Percentiles rank a stretch among this genome's conserved stretches.
Evolutionary conservation across 2,113 vertebrate species (phyloP).

Genomic region (Indicator indicator): DNA sequence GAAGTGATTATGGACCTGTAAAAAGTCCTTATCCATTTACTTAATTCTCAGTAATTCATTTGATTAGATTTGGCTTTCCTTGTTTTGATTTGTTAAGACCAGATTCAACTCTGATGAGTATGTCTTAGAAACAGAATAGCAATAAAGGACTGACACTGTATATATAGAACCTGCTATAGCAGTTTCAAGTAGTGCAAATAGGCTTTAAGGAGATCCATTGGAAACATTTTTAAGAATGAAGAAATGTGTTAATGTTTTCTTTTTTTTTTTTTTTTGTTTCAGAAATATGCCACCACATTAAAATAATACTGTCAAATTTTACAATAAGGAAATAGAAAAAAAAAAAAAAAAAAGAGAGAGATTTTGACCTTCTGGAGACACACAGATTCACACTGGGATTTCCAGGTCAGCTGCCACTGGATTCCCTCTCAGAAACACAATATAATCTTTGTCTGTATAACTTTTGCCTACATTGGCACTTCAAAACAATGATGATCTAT

Average conservation of each 20-base stretch:
- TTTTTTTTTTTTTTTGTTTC: not conserved
- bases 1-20: not conserved
- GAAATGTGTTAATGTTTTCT: not conserved
- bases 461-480: not conserved
- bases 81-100: not conserved
- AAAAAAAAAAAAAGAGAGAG: not conserved
- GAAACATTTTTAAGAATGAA: constrained; percentile 9
- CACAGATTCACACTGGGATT: not conserved
- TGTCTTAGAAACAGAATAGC: not conserved
- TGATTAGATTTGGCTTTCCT: not conserved
- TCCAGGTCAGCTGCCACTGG: not conserved
- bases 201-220: not conserved
- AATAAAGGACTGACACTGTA: not conserved
- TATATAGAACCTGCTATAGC: not conserved
- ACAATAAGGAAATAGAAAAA: not conserved
- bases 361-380: not conserved
- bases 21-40: not conserved
- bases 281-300: not conserved
- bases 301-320: not conserved
- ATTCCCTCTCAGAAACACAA: not conserved
- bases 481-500: not conserved
- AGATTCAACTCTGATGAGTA: not conserved
- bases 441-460: not conserved
- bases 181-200: not conserved
- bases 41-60: not conserved